These are phyloP conservation scores for Lithophane socia DNA, from an alignment of 2,888 invertebrate species.

Conservation along the genomic window DNA sequence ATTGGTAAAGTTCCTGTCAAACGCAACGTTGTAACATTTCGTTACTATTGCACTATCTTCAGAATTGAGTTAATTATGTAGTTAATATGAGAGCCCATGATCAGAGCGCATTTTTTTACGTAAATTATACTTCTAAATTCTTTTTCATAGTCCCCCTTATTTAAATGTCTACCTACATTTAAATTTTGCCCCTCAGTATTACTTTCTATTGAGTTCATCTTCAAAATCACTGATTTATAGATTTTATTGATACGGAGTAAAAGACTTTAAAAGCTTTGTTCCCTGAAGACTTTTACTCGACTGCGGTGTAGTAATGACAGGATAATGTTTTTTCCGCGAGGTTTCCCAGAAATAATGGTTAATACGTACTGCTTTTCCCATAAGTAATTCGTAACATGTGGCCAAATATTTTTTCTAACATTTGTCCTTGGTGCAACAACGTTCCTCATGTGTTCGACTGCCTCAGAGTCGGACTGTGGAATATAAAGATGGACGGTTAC, in stretches of 20 bases:
- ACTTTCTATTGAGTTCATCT: conserved; percentile 63
- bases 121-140: conserved; percentile 62
- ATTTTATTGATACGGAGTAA: conserved; percentile 52
- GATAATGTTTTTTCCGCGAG: conserved; percentile 35
- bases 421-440: neutral
- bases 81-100: conserved; percentile 47
- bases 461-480: neutral
- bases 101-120: conserved; percentile 47
- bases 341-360: conserved; percentile 27
- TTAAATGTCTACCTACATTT: conserved; percentile 62
- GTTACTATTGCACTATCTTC: conserved; percentile 10
- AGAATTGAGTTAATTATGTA: conserved; percentile 44
- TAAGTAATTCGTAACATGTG: conserved; percentile 3
- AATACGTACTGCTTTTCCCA: conserved; percentile 22
- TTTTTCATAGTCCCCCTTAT: conserved; percentile 51
- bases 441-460: neutral
- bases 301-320: conserved; percentile 36
- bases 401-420: neutral
- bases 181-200: conserved; percentile 57
- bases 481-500: conserved; percentile 5
- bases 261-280: conserved; percentile 52
- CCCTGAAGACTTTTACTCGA: conserved; percentile 35
- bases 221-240: conserved; percentile 58
- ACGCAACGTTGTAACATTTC: conserved; percentile 24
- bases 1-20: conserved; percentile 23